Conservation (phyloP, 2,797 vertebrate species). For the Cuculus canorus region DNA sequence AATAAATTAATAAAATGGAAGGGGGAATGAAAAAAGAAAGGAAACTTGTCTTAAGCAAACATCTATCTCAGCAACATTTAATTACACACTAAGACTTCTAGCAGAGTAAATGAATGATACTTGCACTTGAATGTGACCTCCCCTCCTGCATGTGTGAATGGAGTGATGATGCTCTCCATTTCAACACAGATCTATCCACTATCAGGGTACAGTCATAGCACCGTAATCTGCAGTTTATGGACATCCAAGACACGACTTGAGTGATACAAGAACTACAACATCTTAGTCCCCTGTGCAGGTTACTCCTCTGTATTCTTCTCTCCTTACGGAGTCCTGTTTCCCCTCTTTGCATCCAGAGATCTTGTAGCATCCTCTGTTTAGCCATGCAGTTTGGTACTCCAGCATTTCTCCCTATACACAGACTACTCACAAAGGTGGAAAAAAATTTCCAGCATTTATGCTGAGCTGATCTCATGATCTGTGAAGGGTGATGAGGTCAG, state of each 20-base stretch:
- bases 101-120: not conserved
- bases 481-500: not conserved
- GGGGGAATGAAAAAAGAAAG: rapidly evolving
- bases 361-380: not conserved
- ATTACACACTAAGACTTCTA: not conserved
- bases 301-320: not conserved
- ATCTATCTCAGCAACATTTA: not conserved
- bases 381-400: not conserved
- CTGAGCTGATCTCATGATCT: not conserved
- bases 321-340: not conserved
- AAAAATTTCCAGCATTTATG: not conserved
- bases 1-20: not conserved
- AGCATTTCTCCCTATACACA: not conserved
- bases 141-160: not conserved
- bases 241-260: not conserved
- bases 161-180: not conserved
- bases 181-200: not conserved
- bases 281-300: not conserved
- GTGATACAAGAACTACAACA: not conserved
- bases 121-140: not conserved
- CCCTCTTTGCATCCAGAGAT: not conserved
- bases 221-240: not conserved
- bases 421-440: not conserved
- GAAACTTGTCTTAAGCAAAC: not conserved
- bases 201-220: not conserved